Evolutionary conservation across 2,888 invertebrate species (phyloP).

Genomic region (Harpalus rufipes): DNA sequence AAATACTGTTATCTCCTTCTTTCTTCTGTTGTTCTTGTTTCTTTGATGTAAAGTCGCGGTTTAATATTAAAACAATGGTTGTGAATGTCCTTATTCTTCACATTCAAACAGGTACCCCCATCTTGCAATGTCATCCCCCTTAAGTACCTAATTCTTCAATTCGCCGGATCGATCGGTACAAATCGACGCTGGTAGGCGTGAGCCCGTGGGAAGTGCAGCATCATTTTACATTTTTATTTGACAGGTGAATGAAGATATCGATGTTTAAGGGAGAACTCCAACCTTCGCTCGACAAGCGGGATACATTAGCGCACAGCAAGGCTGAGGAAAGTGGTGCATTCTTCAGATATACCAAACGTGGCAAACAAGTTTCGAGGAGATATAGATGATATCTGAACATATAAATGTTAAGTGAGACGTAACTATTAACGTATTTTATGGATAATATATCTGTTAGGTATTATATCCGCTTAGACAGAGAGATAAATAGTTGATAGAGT

Average conservation of each 20-base stretch:
- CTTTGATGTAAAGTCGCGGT: not conserved
- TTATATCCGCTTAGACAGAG: too few species aligned
- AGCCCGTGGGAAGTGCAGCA: slow-evolving; percentile 27
- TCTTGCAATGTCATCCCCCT: slow-evolving; percentile 8
- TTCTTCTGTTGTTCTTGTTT: too few species aligned
- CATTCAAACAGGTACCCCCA: slow-evolving; percentile 1
- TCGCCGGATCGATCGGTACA: not conserved
- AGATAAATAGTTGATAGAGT: too few species aligned
- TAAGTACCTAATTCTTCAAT: slow-evolving; percentile 6
- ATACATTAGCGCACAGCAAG: slow-evolving; percentile 31
- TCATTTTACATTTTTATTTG: slow-evolving; percentile 62
- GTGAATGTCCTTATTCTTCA: not conserved
- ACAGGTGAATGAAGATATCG: slow-evolving; percentile 64
- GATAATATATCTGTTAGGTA: too few species aligned
- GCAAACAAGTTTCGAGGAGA: not conserved
- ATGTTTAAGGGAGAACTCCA: slow-evolving; percentile 47
- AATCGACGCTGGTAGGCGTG: slow-evolving; percentile 1
- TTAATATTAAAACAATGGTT: slow-evolving; percentile 4
- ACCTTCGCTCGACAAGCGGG: slow-evolving; percentile 19
- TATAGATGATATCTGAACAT: not conserved
- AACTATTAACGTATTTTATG: too few species aligned
- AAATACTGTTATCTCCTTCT: too few species aligned
- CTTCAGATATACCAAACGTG: not conserved
- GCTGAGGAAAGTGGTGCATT: not conserved
- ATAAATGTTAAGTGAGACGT: not conserved